Evolutionary conservation across 2,888 invertebrate genomes (phyloP).

Genomic region (Escarpia spicata): DNA sequence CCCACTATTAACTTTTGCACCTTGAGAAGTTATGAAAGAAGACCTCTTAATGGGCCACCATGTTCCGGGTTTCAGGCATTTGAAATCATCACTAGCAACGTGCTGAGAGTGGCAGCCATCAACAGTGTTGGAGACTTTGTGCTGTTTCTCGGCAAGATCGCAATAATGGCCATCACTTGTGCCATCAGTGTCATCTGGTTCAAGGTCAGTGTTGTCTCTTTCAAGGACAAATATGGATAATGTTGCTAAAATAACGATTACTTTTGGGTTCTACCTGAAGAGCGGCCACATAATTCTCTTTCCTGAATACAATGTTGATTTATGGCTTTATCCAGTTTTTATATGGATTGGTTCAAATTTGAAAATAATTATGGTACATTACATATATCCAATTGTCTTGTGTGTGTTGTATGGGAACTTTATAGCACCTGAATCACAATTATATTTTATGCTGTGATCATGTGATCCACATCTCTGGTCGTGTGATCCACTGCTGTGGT

Average conservation of each 20-base stretch:
- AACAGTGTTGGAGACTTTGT: slow-evolving; percentile 94
- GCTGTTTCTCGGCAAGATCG: slow-evolving; percentile 83
- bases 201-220: slow-evolving; percentile 50
- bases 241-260: neutral
- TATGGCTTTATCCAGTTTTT: no score
- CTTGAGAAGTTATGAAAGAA: no score
- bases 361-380: no score
- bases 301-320: neutral
- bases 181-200: slow-evolving; percentile 77
- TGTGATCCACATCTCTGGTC: neutral
- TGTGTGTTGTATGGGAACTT: no score
- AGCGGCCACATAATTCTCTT: neutral
- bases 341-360: no score
- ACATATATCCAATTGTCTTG: no score
- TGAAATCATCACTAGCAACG: slow-evolving; percentile 75
- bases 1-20: no score
- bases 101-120: slow-evolving; percentile 87
- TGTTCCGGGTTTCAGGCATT: slow-evolving; percentile 75
- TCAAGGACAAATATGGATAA: neutral
- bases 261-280: no score
- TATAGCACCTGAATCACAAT: no score
- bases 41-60: no score
- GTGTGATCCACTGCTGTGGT: neutral
- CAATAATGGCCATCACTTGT: slow-evolving; percentile 85
- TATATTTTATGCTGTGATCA: neutral